Evolutionary conservation across 2,888 invertebrate genomes (phyloP).

Genomic region (Portevinia maculata): DNA sequence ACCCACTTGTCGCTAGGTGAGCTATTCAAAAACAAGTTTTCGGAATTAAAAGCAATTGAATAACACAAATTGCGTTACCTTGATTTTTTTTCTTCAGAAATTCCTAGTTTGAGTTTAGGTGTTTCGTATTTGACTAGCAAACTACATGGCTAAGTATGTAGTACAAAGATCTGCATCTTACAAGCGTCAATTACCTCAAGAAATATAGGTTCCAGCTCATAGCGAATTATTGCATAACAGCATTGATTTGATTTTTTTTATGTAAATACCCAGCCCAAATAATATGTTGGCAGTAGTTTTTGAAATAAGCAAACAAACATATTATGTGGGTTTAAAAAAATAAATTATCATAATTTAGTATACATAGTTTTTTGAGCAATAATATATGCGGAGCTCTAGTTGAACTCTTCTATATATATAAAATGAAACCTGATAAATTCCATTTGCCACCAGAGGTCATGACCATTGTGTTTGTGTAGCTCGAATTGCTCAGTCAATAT

Average conservation of each 20-base stretch:
- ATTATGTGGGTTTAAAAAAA: too few relatives aligned
- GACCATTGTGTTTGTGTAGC: slow-evolving; percentile 5
- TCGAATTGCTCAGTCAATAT: not conserved
- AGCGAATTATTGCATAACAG: too few relatives aligned
- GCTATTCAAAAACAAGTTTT: not conserved
- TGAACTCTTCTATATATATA: too few relatives aligned
- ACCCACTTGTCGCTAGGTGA: not conserved
- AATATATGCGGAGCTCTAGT: too few relatives aligned
- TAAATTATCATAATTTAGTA: too few relatives aligned
- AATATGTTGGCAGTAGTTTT: too few relatives aligned
- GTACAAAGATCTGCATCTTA: not conserved
- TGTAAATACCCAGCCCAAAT: too few relatives aligned
- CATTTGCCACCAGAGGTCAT: not conserved
- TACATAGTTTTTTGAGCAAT: too few relatives aligned
- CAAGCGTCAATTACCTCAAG: not conserved
- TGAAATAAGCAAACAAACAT: too few relatives aligned
- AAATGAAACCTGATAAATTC: not conserved
- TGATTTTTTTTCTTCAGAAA: not conserved
- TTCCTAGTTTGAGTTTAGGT: not conserved
- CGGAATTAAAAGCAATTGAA: not conserved
- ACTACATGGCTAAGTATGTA: slow-evolving; percentile 7
- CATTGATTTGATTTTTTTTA: too few relatives aligned
- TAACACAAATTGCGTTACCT: not conserved
- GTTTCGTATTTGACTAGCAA: slow-evolving; percentile 16
- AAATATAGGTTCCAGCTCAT: not conserved